Percentiles rank a stretch among this genome's conserved stretches.
Conservation (phyloP, 2,113 vertebrate species). For the Malurus cyaneus region DNA sequence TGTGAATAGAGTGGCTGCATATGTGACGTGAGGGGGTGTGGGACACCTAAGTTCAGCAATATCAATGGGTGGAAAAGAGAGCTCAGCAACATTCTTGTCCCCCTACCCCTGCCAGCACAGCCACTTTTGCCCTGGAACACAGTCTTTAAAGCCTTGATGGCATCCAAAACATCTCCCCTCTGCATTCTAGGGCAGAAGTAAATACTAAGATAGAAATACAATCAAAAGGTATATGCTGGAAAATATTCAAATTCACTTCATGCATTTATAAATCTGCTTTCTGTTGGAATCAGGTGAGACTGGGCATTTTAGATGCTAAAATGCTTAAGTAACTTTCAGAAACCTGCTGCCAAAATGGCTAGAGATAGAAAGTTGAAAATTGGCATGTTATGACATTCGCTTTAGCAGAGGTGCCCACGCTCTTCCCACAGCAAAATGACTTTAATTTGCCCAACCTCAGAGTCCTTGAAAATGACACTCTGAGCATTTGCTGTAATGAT, state of each 20-base stretch:
- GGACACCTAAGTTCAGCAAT: background rate
- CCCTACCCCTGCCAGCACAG: background rate
- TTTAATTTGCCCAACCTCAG: constrained; percentile 61
- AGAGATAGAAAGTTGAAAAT: constrained; percentile 52
- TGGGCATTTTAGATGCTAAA: constrained; percentile 29
- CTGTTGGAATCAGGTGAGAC: background rate
- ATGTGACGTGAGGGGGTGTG: background rate
- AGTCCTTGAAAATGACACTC: constrained; percentile 67
- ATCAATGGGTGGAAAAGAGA: background rate
- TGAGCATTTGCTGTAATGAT: constrained; percentile 62
- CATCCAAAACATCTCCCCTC: background rate
- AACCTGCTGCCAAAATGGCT: constrained; percentile 20
- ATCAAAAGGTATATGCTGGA: background rate
- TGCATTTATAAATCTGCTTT: background rate
- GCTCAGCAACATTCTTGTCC: background rate
- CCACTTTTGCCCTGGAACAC: background rate
- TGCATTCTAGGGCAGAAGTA: background rate
- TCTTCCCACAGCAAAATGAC: constrained; percentile 63
- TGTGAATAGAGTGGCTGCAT: background rate
- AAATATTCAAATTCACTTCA: background rate
- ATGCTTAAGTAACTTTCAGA: constrained; percentile 40
- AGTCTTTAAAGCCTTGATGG: background rate
- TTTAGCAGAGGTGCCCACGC: constrained; percentile 47
- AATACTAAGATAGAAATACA: background rate
- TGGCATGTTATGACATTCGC: constrained; percentile 27